phyloP scores from a whole-genome alignment of 2,797 vertebrate genomes.

The Momotus momota region DNA sequence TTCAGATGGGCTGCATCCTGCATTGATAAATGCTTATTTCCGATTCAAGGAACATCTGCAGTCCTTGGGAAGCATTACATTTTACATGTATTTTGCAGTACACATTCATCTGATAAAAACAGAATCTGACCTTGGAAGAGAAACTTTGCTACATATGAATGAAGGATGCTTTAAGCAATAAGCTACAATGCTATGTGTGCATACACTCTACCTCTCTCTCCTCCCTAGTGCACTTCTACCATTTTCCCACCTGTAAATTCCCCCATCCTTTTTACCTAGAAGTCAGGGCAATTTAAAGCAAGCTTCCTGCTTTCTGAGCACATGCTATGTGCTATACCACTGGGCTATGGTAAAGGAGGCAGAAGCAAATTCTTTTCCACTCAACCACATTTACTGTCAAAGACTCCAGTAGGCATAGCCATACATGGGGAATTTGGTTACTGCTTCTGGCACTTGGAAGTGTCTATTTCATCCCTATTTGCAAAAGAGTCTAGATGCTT shows the following conservation, averaged over 20 bases:
- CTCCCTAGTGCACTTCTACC: neutral
- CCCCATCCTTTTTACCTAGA: neutral
- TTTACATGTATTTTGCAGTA: neutral
- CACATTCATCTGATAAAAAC: neutral
- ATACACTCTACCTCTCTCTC: neutral
- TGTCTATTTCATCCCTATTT: neutral
- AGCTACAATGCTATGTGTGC: fast-evolving
- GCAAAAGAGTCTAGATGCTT: neutral
- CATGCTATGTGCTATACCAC: neutral
- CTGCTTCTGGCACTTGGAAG: neutral
- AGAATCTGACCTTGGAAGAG: neutral
- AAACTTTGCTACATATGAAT: neutral
- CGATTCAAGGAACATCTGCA: neutral
- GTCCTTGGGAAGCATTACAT: neutral
- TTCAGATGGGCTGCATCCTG: neutral
- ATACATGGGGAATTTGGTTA: neutral
- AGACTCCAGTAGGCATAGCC: neutral
- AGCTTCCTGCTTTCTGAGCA: neutral
- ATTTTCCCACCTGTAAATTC: neutral
- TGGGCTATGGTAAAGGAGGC: neutral
- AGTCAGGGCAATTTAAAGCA: neutral
- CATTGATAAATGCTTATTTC: neutral
- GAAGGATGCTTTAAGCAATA: neutral
- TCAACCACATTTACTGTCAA: neutral
- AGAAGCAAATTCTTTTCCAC: neutral